A percentile compares a stretch with the other conserved stretches of the same genome.
Evolutionary conservation across 2,113 vertebrate species (phyloP).

Genomic region (Tenebrosternarchus preto): DNA sequence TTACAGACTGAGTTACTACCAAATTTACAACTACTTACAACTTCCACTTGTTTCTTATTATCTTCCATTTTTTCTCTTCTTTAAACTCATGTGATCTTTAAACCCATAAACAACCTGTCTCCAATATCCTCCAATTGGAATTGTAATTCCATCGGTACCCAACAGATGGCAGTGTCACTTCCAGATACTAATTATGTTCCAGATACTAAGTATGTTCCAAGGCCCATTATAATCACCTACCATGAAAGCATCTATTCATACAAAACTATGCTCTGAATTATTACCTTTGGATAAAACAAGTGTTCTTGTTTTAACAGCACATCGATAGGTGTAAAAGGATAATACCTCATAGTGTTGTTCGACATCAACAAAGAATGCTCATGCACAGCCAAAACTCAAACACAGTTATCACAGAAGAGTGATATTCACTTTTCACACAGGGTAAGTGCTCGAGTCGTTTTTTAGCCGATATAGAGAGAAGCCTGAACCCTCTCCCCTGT

Average conservation of each 20-base stretch:
- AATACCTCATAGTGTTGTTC: too few relatives aligned
- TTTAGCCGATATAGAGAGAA: too few relatives aligned
- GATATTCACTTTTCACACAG: too few relatives aligned
- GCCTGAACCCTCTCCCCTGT: too few relatives aligned
- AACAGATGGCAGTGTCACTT: constrained; percentile 32
- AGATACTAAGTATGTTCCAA: background rate
- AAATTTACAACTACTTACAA: background rate
- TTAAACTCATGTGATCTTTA: too few relatives aligned
- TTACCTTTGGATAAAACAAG: background rate
- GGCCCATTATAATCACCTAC: background rate
- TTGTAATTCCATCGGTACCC: constrained; percentile 13
- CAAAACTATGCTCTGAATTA: background rate
- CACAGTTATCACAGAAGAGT: too few relatives aligned
- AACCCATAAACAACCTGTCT: too few relatives aligned
- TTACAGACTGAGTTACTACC: background rate
- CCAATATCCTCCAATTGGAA: background rate
- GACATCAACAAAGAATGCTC: too few relatives aligned
- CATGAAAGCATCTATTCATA: background rate
- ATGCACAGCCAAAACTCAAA: too few relatives aligned
- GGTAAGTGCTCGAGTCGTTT: too few relatives aligned
- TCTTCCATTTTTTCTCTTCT: too few relatives aligned
- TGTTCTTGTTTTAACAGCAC: background rate
- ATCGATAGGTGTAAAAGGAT: background rate
- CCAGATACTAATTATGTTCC: background rate
- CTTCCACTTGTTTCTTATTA: too few relatives aligned